Evolutionary conservation across 2,113 vertebrate species (phyloP).

Genomic region (Bufo bufo): DNA sequence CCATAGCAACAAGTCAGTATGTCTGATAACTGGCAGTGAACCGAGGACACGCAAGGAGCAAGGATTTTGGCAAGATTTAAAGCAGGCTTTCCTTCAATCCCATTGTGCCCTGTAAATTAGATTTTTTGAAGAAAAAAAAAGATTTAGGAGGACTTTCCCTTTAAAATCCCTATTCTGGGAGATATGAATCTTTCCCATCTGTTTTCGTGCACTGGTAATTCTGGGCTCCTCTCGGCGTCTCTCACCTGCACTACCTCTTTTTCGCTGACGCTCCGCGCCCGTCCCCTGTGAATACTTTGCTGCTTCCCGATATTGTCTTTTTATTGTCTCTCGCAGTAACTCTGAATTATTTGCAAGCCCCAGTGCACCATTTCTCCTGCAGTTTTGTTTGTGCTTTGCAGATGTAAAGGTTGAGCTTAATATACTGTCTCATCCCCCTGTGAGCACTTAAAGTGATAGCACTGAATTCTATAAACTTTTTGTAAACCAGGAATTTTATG

Average conservation of each 20-base stretch:
- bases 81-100: too few species aligned
- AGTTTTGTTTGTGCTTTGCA: constrained; percentile 44
- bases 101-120: background rate
- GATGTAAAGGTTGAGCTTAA: constrained; percentile 41
- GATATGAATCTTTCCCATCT: background rate
- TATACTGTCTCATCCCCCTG: constrained; percentile 18
- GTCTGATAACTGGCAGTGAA: too few species aligned
- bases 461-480: constrained; percentile 29
- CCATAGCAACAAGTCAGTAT: too few species aligned
- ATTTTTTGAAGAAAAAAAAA: background rate
- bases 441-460: constrained; percentile 23
- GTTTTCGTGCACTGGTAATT: background rate
- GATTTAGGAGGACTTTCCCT: background rate
- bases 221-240: background rate
- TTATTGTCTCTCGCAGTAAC: constrained; percentile 33
- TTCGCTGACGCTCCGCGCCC: background rate
- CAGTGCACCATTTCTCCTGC: constrained; percentile 25
- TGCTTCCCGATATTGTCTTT: constrained; percentile 39
- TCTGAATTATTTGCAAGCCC: constrained; percentile 39
- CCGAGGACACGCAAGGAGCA: too few species aligned
- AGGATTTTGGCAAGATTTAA: too few species aligned
- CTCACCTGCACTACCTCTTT: constrained; percentile 23
- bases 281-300: constrained; percentile 20
- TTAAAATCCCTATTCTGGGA: background rate
- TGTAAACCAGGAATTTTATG: background rate